These are phyloP conservation scores for Hydroisotoma schaefferi DNA, from an alignment of 2,888 invertebrate genomes.

Conservation along the genomic window DNA sequence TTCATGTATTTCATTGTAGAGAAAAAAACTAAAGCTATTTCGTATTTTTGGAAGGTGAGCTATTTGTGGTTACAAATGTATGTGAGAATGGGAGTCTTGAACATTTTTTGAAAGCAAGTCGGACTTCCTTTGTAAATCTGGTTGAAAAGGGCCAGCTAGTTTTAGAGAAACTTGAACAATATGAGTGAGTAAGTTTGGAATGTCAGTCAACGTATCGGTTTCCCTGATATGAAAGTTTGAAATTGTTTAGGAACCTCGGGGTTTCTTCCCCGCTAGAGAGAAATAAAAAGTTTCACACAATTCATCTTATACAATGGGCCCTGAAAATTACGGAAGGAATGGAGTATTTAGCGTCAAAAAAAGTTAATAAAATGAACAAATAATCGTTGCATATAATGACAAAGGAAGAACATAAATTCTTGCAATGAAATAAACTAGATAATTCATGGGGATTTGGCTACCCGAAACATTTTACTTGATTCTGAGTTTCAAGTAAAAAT, in stretches of 20 bases:
- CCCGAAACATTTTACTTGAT: conserved; percentile 2
- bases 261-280: too few relatives aligned
- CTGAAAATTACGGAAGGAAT: conserved; percentile 1
- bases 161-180: background rate
- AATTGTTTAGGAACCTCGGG: background rate
- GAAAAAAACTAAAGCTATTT: background rate
- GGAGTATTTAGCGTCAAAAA: conserved; percentile 3
- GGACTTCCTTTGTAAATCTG: background rate
- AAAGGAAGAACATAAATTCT: background rate
- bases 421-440: background rate
- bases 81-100: background rate
- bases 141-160: background rate
- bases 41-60: background rate
- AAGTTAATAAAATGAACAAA: background rate
- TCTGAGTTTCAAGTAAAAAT: background rate
- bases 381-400: background rate
- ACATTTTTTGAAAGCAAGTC: background rate
- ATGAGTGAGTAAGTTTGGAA: background rate
- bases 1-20: background rate
- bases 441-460: background rate
- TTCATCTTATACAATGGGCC: background rate
- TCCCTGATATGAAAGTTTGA: background rate
- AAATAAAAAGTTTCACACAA: background rate
- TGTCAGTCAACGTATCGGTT: background rate
- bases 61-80: background rate